Evolutionary conservation across 1,140 invertebrate species (phyloP).

Genomic region (Drosophila littoralis): DNA sequence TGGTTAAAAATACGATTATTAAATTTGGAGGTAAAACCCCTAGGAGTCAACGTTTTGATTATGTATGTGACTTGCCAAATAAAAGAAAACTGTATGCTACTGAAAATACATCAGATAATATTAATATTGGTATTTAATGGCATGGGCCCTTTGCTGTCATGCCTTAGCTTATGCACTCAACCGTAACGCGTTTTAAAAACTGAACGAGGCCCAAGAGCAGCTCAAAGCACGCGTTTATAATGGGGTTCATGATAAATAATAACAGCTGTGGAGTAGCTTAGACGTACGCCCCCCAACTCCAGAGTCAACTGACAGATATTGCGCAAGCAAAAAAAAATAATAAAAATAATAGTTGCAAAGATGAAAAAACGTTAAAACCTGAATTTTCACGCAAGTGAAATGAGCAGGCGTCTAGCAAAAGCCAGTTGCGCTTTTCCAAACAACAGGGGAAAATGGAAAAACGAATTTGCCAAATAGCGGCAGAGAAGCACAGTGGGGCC

Average conservation of each 20-base stretch:
- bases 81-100: too few relatives aligned
- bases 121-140: neutral
- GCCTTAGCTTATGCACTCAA: conserved; percentile 1
- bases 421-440: conserved; percentile 60
- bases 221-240: conserved; percentile 24
- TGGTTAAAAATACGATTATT: too few relatives aligned
- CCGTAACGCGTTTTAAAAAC: conserved; percentile 1
- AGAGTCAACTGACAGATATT: conserved; percentile 47
- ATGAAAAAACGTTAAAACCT: conserved; percentile 48
- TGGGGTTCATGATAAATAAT: conserved; percentile 21
- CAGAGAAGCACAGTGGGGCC: neutral
- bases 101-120: too few relatives aligned
- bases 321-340: conserved; percentile 48
- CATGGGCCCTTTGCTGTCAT: neutral
- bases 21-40: too few relatives aligned
- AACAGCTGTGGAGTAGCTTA: conserved; percentile 1
- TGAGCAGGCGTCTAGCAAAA: conserved; percentile 33
- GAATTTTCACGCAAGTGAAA: conserved; percentile 77
- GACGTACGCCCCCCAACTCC: neutral
- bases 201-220: conserved; percentile 3
- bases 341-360: conserved; percentile 45
- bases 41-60: too few relatives aligned
- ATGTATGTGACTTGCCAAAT: too few relatives aligned
- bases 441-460: conserved; percentile 24
- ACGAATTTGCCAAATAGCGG: conserved; percentile 66